Conservation (phyloP, 2,888 invertebrate genomes). For the Lottia scabra region DNA sequence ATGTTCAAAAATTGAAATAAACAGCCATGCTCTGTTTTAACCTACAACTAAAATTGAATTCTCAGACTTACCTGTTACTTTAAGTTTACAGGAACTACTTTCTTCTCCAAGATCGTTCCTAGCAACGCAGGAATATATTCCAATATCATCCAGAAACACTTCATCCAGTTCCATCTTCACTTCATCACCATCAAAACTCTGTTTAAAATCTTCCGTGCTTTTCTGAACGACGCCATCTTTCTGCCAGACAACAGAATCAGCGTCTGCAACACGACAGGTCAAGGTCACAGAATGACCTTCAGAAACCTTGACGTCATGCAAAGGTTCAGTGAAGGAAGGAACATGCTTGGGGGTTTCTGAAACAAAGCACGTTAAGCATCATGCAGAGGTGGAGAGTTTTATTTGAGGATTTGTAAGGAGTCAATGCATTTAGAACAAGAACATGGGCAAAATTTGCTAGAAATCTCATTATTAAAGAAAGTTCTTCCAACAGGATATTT, state of each 20-base stretch:
- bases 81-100: slow-evolving; percentile 42
- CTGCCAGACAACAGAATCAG: slow-evolving; percentile 50
- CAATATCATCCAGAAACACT: slow-evolving; percentile 53
- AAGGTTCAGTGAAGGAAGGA: slow-evolving; percentile 39
- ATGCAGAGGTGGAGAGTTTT: background rate
- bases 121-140: slow-evolving; percentile 50
- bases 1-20: too few species aligned
- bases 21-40: too few species aligned
- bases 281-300: slow-evolving; percentile 51
- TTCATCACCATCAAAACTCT: slow-evolving; percentile 48
- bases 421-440: background rate
- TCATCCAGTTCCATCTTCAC: slow-evolving; percentile 54
- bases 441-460: too few species aligned
- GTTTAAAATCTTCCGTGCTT: slow-evolving; percentile 50
- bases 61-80: slow-evolving; percentile 40
- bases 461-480: too few species aligned
- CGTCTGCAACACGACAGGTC: slow-evolving; percentile 44
- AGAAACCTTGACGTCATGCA: slow-evolving; percentile 42
- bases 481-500: too few species aligned
- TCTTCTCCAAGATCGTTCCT: slow-evolving; percentile 45
- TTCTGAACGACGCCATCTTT: slow-evolving; percentile 50
- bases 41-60: too few species aligned
- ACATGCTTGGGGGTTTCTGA: slow-evolving; percentile 22
- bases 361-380: background rate
- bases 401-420: background rate